Conservation (phyloP, 2,797 vertebrate genomes). For the Gastrophryne carolinensis region DNA sequence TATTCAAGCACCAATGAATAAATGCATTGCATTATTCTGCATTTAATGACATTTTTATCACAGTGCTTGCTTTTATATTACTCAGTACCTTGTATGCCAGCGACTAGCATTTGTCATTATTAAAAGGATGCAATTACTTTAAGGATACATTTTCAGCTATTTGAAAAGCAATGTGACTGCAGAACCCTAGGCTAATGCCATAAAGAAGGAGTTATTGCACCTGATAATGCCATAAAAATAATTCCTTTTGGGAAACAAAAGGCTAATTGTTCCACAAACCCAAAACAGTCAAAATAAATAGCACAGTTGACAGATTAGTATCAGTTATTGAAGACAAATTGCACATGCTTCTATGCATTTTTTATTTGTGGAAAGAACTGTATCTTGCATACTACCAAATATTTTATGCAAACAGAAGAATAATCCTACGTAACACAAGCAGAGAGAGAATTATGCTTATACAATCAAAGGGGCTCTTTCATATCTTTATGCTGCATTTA, state of each 20-base stretch:
- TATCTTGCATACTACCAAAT: too few species aligned
- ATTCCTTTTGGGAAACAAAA: conserved; percentile 4
- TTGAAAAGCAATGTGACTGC: conserved; percentile 20
- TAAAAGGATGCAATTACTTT: conserved; percentile 34
- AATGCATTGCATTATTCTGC: not conserved
- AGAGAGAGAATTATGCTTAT: too few species aligned
- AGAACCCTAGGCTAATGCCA: conserved; percentile 31
- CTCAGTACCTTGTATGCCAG: not conserved
- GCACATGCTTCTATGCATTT: too few species aligned
- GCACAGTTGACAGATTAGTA: too few species aligned
- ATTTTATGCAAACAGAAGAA: too few species aligned
- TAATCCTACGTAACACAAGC: too few species aligned
- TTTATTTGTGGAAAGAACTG: too few species aligned
- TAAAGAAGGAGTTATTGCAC: conserved; percentile 33
- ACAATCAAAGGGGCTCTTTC: too few species aligned
- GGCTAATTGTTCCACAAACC: not conserved
- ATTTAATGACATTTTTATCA: not conserved
- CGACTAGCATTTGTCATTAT: conserved; percentile 17
- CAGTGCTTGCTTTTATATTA: not conserved
- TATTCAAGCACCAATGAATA: not conserved
- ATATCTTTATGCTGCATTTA: too few species aligned
- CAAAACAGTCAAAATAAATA: not conserved
- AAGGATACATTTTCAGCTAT: conserved; percentile 31
- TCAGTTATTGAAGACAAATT: too few species aligned
- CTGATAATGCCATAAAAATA: conserved; percentile 21